Conservation (phyloP, 2,113 vertebrate genomes). For the Brachionichthys hirsutus region DNA sequence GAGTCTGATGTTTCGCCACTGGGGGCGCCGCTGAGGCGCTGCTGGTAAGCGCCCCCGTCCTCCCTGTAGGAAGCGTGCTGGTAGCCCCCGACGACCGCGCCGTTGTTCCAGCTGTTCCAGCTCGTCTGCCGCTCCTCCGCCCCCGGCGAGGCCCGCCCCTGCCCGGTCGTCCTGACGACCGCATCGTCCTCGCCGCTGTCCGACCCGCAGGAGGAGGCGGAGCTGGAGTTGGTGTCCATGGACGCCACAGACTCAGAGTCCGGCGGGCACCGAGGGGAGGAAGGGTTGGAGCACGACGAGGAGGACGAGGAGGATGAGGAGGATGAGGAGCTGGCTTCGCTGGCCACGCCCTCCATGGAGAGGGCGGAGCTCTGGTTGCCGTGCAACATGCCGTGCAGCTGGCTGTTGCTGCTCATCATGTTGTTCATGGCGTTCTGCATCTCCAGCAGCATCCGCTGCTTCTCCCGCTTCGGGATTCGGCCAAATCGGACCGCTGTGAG, state of each 20-base stretch:
- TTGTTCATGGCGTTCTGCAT: constrained; percentile 99
- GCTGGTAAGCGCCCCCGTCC: constrained; percentile 73
- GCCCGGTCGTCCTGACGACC: constrained; percentile 76
- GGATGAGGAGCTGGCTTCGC: constrained; percentile 71
- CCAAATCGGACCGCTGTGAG: constrained; percentile 92
- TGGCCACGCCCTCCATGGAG: constrained; percentile 61
- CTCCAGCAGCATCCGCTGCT: constrained; percentile 96
- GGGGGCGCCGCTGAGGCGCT: constrained; percentile 67
- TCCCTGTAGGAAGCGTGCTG: constrained; percentile 80
- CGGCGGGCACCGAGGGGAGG: constrained; percentile 67
- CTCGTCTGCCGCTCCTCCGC: constrained; percentile 52
- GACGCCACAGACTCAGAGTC: constrained; percentile 68
- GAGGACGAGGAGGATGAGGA: constrained; percentile 71
- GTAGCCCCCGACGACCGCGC: constrained; percentile 45
- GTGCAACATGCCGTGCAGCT: constrained; percentile 75
- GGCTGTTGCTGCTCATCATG: constrained; percentile 88
- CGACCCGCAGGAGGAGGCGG: constrained; percentile 69
- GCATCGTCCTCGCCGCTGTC: constrained; percentile 92
- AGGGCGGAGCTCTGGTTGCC: constrained; percentile 55
- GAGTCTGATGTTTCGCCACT: constrained; percentile 73
- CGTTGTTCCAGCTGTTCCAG: constrained; percentile 72
- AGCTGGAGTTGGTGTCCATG: constrained; percentile 78
- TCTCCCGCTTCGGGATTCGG: constrained; percentile 96
- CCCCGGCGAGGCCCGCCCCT: constrained; percentile 70
- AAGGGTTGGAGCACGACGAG: constrained; percentile 62